phyloP scores from a whole-genome alignment of 2,113 vertebrate genomes.

The Laticauda laticaudata region DNA sequence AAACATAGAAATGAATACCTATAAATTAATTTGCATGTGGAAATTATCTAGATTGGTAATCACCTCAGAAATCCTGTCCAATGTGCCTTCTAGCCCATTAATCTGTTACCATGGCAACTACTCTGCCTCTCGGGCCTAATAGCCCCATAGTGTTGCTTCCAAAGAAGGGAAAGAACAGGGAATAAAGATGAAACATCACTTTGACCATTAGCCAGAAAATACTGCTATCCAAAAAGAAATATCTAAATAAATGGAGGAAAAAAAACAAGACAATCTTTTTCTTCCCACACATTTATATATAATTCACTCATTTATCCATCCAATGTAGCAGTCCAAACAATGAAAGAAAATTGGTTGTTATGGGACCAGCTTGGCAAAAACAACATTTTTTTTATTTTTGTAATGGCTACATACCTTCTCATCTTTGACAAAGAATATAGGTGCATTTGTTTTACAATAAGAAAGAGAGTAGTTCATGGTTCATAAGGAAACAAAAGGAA shows the following conservation, averaged over 20 bases:
- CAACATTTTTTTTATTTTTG: conserved; percentile 17
- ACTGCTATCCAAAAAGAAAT: conserved; percentile 15
- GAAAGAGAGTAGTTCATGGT: conserved; percentile 4
- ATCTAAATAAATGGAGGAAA: not conserved
- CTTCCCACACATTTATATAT: conserved; percentile 13
- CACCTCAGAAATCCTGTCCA: not conserved
- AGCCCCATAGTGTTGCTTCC: not conserved
- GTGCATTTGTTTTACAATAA: conserved; percentile 23
- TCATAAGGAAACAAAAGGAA: not conserved
- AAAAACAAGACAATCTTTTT: conserved; percentile 22
- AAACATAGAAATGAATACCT: not conserved
- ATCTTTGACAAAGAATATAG: conserved; percentile 19
- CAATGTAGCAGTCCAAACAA: not conserved
- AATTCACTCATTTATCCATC: conserved; percentile 19
- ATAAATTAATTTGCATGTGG: not conserved
- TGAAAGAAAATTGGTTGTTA: conserved; percentile 27
- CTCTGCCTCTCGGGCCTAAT: not conserved
- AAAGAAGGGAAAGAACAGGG: not conserved
- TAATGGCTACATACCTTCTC: conserved; percentile 15
- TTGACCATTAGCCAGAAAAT: conserved; percentile 20
- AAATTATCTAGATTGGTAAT: not conserved
- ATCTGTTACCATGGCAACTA: not conserved
- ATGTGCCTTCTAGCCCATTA: not conserved
- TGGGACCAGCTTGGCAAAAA: not conserved
- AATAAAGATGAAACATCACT: conserved; percentile 5